These are phyloP conservation scores for Callyntrura sp. DNA, from an alignment of 2,888 invertebrate species.

Conservation along the genomic window DNA sequence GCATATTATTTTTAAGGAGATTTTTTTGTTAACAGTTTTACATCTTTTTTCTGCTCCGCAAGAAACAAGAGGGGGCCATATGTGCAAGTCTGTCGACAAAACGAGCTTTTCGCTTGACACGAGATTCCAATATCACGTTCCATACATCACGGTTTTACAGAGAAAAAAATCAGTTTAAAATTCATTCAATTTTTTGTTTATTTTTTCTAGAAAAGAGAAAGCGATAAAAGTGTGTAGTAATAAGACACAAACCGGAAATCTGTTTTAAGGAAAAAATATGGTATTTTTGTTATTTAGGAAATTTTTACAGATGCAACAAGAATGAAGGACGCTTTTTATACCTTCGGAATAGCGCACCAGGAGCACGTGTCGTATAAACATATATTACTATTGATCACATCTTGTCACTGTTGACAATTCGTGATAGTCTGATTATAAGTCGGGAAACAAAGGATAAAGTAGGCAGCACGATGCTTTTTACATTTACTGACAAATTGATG, in stretches of 20 bases:
- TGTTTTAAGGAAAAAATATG: not conserved
- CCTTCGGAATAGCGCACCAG: not conserved
- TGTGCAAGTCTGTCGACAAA: slow-evolving; percentile 15
- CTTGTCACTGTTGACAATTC: too few relatives aligned
- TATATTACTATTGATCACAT: too few relatives aligned
- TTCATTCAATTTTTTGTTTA: slow-evolving; percentile 41
- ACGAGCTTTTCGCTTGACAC: not conserved
- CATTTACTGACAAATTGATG: too few relatives aligned
- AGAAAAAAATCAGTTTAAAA: not conserved
- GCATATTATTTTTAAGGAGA: not conserved
- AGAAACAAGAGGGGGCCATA: slow-evolving; percentile 33
- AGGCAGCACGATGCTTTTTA: too few relatives aligned
- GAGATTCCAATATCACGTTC: slow-evolving; percentile 24
- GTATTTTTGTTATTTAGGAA: not conserved
- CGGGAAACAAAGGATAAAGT: too few relatives aligned
- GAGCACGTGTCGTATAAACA: slow-evolving; percentile 1
- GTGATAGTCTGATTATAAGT: too few relatives aligned
- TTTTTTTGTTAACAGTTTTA: not conserved
- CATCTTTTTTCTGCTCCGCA: not conserved
- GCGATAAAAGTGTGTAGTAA: slow-evolving; percentile 35
- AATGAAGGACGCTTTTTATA: not conserved
- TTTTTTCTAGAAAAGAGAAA: slow-evolving; percentile 52
- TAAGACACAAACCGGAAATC: slow-evolving; percentile 39
- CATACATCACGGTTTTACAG: not conserved
- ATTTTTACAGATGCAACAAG: not conserved